Percentiles rank a stretch among this genome's conserved stretches.
Conservation (phyloP, 1,140 invertebrate species). For the Heliconius nattereri region DNA sequence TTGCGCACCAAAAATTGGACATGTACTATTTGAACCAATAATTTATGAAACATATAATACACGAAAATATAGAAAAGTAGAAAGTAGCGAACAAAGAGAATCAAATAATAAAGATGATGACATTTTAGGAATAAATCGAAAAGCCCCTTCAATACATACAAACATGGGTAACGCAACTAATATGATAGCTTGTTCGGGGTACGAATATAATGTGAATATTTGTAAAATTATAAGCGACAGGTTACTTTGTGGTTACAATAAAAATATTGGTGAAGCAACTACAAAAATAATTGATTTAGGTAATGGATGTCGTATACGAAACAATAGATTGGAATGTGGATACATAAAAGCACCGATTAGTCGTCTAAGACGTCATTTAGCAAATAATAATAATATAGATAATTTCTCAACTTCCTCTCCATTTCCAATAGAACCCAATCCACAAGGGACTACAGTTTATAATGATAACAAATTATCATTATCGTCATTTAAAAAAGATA, state of each 20-base stretch:
- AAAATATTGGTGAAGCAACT: conserved; percentile 52
- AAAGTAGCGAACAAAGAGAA: background rate
- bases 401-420: background rate
- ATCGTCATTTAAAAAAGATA: background rate
- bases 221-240: conserved; percentile 55
- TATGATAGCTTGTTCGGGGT: conserved; percentile 44
- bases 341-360: conserved; percentile 51
- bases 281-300: conserved; percentile 42
- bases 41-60: conserved; percentile 38
- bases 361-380: conserved; percentile 43
- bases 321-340: conserved; percentile 67
- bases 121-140: background rate
- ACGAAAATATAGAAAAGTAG: conserved; percentile 4
- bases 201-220: conserved; percentile 54
- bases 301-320: conserved; percentile 55
- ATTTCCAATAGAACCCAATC: background rate
- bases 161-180: background rate
- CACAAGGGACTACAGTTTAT: background rate
- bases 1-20: conserved; percentile 42
- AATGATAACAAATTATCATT: background rate
- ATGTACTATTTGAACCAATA: conserved; percentile 43
- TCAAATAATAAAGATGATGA: background rate
- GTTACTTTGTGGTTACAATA: conserved; percentile 66
- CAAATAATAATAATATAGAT: conserved; percentile 9
- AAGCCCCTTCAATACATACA: background rate